Evolutionary conservation across 2,113 vertebrate species (phyloP).

Genomic region (Psephotus haematonotus): DNA sequence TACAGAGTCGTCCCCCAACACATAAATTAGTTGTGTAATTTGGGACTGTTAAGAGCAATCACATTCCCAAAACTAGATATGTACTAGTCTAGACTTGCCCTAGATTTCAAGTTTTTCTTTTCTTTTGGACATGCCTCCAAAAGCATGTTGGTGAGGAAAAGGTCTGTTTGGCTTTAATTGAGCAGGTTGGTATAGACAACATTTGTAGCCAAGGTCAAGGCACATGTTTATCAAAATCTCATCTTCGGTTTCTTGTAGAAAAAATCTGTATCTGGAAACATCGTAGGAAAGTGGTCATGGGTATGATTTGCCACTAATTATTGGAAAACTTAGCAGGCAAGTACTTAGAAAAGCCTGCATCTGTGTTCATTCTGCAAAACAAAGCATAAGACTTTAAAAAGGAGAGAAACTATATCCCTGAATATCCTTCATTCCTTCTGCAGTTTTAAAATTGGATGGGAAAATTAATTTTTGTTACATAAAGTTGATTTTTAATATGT

Average conservation of each 20-base stretch:
- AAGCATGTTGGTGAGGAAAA: neutral
- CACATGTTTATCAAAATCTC: neutral
- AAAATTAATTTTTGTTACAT: neutral
- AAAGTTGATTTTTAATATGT: neutral
- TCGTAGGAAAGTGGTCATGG: neutral
- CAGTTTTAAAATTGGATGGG: neutral
- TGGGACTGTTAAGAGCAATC: neutral
- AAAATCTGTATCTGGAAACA: neutral
- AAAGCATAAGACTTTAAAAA: neutral
- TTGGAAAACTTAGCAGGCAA: neutral
- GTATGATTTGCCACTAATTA: neutral
- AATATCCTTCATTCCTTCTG: neutral
- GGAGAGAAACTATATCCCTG: no score
- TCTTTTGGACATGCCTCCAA: neutral
- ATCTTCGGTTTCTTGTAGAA: neutral
- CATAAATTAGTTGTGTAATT: neutral
- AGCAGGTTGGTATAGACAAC: neutral
- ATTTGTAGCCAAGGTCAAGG: neutral
- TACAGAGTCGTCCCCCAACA: no score
- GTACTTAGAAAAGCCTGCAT: neutral
- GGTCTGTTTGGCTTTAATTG: neutral
- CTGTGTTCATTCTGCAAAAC: neutral
- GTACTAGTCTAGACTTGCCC: neutral
- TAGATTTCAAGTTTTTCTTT: neutral
- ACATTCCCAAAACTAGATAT: rapidly evolving